Base-by-base conservation (phyloP, 2,888 invertebrate species). In the Rhogogaster chlorosoma region DNA sequence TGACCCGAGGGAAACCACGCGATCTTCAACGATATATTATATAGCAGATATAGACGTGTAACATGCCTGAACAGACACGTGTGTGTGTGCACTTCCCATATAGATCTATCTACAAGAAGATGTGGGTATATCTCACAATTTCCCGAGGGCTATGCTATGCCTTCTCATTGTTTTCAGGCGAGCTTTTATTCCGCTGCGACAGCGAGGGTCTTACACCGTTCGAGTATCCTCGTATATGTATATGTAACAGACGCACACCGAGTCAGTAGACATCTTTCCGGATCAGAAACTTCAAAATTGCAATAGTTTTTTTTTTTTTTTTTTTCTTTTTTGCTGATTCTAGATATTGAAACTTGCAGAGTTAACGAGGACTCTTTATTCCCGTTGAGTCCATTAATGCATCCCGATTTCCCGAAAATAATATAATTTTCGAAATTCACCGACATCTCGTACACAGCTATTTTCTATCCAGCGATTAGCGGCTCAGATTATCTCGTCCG, bases 1-100 rank as follows among this genome's bases (percentile, higher is more conserved):
- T 80, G 80, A 80, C 80, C 26, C 57, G 38, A 61, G 53, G n/a
- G 38, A 77, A 49, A 53, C 45, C 49, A 12, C 77, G 7, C 71
- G 71, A 73, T 73, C 38, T 73, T 42, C 42, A 42, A 38, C 71
- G 4, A 42, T 42, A 73, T 36, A 42, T 73, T 38, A 22, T 36
- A 67, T 32, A 67, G 53, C 15, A 53, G 32, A 67, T 67, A 67
- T 67, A 67, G 61, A 61, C 5, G 67, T 29, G 32, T 32, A 67
- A 32, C 38, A 38, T 38, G 22, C 36, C 22, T 73, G 26, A 42
- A 3, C 22, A 73, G 38, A n/a, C n/a, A 4, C 4, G 18, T 9
- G 10, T 22, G 38, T 73, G 71, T 67, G 32, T 32, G 9, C 4
- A 18, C 29, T 70, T n/a, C 4, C 42, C 32, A 6, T 32, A 18